Evolutionary conservation across 2,797 vertebrate species (phyloP).

Genomic region (Protosalanx chinensis): DNA sequence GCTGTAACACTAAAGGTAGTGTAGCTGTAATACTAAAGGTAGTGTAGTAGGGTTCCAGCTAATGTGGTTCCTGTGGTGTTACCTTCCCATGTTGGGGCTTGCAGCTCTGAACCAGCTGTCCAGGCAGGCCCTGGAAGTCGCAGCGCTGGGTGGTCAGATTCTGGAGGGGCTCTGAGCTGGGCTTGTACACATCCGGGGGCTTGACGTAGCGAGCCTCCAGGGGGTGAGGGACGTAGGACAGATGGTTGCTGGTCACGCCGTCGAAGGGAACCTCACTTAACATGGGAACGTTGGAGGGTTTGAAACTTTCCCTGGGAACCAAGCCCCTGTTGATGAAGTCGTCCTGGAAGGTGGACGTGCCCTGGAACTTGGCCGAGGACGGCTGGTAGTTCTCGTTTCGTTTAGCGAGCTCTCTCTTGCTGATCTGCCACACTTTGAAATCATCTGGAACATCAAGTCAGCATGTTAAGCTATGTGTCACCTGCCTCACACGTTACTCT

Average conservation of each 20-base stretch:
- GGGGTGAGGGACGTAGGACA: slow-evolving; percentile 64
- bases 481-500: not conserved
- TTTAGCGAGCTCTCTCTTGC: slow-evolving; percentile 67
- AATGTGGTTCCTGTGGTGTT: not conserved
- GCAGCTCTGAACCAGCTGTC: slow-evolving; percentile 71
- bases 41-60: no score
- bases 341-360: slow-evolving; percentile 80
- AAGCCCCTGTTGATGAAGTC: slow-evolving; percentile 66
- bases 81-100: slow-evolving; percentile 62
- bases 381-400: slow-evolving; percentile 63
- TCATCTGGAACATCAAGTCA: slow-evolving; percentile 69
- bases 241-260: slow-evolving; percentile 68
- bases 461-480: not conserved
- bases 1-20: no score
- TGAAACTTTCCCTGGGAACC: slow-evolving; percentile 66
- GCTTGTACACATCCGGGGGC: slow-evolving; percentile 68
- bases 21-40: no score
- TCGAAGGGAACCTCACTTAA: slow-evolving; percentile 64
- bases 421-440: slow-evolving; percentile 72
- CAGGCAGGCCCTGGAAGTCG: slow-evolving; percentile 73
- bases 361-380: slow-evolving; percentile 75
- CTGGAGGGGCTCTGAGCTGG: slow-evolving; percentile 70
- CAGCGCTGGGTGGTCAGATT: slow-evolving; percentile 74
- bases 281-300: slow-evolving; percentile 57
- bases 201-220: slow-evolving; percentile 54